Percentiles rank a stretch among this genome's conserved stretches.
Evolutionary conservation across 1,140 invertebrate species (phyloP).

Genomic region (Caenorhabditis briggsae): DNA sequence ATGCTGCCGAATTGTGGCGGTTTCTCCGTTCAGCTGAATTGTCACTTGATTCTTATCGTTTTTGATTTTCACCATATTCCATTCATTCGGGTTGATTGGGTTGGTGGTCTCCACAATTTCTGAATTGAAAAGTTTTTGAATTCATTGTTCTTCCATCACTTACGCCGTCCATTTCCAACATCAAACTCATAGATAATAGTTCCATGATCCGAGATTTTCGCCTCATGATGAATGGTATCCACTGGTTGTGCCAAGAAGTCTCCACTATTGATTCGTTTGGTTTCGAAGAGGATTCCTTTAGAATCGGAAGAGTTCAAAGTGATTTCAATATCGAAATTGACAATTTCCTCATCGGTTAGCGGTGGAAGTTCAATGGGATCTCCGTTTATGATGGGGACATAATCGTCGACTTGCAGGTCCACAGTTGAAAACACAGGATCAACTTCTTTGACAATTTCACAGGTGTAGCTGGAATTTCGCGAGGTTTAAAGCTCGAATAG

Average conservation of each 20-base stretch:
- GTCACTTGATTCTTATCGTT: conserved; percentile 58
- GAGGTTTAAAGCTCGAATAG: too few relatives aligned
- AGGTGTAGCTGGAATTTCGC: conserved; percentile 58
- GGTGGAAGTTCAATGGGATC: conserved; percentile 69
- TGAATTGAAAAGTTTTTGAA: not conserved
- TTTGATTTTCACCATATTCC: conserved; percentile 65
- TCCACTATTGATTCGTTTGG: conserved; percentile 9
- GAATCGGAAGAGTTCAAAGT: conserved; percentile 68
- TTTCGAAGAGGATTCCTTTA: conserved; percentile 61
- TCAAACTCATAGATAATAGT: conserved; percentile 69
- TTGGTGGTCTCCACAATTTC: conserved; percentile 56
- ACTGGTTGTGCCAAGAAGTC: conserved; percentile 16
- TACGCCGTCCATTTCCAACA: conserved; percentile 67
- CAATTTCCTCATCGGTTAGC: conserved; percentile 68
- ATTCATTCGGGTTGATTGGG: conserved; percentile 60
- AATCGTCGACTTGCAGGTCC: conserved; percentile 66
- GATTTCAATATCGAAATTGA: conserved; percentile 70
- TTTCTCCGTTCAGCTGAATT: conserved; percentile 38
- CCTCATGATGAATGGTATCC: conserved; percentile 48
- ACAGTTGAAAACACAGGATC: conserved; percentile 37
- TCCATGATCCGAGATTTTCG: conserved; percentile 66
- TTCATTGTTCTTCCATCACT: not conserved
- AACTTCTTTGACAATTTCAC: conserved; percentile 53
- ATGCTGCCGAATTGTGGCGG: conserved; percentile 5
- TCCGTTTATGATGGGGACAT: conserved; percentile 71